Evolutionary conservation across 2,797 vertebrate genomes (phyloP).

Genomic region (Anniella stebbinsi): DNA sequence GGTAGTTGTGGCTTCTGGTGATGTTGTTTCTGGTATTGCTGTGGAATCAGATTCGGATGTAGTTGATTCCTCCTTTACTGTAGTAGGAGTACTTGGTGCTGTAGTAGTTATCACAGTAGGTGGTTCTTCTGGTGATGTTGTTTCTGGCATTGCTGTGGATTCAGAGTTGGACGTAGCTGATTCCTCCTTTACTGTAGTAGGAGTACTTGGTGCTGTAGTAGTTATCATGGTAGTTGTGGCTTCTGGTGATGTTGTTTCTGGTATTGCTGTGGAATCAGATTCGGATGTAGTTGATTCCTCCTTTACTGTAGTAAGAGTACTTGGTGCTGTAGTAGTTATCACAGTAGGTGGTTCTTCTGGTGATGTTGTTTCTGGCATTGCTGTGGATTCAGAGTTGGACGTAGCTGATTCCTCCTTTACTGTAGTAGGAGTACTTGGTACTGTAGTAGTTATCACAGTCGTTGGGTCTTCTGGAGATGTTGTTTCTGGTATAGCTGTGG

Average conservation of each 20-base stretch:
- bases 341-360: background rate
- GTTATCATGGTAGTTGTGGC: background rate
- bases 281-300: background rate
- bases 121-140: background rate
- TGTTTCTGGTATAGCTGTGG: background rate
- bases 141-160: background rate
- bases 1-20: no score
- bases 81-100: no score
- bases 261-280: background rate
- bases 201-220: background rate
- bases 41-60: no score
- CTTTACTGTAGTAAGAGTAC: background rate
- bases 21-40: no score
- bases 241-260: background rate
- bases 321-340: no score
- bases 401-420: background rate
- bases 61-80: no score
- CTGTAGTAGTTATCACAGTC: no score
- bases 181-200: background rate
- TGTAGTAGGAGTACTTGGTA: background rate
- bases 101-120: no score
- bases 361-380: background rate
- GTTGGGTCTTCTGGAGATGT: background rate
- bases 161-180: background rate
- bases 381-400: background rate